Base-by-base conservation (phyloP, 2,797 vertebrate genomes). In the Spea hammondii region DNA sequence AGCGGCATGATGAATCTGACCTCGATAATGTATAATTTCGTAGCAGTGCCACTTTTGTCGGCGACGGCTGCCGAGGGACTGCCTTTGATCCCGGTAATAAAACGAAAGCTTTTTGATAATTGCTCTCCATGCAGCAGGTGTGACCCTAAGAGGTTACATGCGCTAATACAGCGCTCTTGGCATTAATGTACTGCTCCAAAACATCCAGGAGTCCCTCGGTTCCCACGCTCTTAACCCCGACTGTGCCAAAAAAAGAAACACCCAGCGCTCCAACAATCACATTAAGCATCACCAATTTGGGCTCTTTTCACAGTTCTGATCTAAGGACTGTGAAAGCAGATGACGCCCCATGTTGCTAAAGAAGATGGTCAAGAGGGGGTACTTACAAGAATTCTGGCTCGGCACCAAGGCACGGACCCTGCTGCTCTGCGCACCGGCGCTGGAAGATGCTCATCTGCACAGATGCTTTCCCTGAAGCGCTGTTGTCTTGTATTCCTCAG, bases 401-500 rank as follows among this genome's bases (percentile, higher is more conserved):
- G 9, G 47, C n/a, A 8, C 5, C 46, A 7, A 3, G 8, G 53
- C 62, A 49, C 32, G 49, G 12, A 13, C 50, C 55, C 32, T 48
- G 32, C 44, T 32, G 17, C 6, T 44, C 47, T 67, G 17, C 68
- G 47, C 65, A 47, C n/a, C 55, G 55, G 49, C 54, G 51, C 46
- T 47, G 5, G 60, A 17, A 32, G 46, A 50, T 64, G 48, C 54
- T 79, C 59, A 55, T 65, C 65, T 14, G 67, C 47, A 70, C 71
- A 66, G 10, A 65, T 67, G 60, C 55, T 76, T 57, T 57, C n/a
- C 70, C 65, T 57, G n/a, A 54, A 11, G 78, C 65, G 53, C n/a
- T 64, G 70, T 46, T 69, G 48, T 79, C 51, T 17, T 65, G 32
- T 76, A 76, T 71, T 72, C 74, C 73, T 14, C 62, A 60, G 67